A percentile compares a stretch with the other conserved stretches of the same genome.
Conservation (phyloP, 2,888 invertebrate genomes). For the Hemicrepidius hirtus region DNA sequence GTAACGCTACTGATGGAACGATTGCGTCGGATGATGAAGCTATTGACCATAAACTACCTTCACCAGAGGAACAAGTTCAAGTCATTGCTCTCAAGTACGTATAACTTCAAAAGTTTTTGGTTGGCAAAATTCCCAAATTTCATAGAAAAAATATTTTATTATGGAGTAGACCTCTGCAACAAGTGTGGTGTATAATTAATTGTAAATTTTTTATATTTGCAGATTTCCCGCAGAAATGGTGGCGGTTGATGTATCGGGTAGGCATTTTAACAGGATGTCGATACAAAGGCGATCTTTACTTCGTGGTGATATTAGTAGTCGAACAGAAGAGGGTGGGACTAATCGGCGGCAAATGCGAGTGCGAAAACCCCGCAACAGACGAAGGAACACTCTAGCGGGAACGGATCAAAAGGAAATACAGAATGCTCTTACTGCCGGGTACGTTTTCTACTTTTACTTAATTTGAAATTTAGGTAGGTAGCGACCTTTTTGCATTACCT, state of each 20-base stretch:
- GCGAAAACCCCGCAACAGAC: slow-evolving; percentile 85
- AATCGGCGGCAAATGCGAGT: slow-evolving; percentile 81
- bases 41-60: slow-evolving; percentile 89
- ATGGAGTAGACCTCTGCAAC: no score
- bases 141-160: background rate
- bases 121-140: background rate
- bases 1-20: slow-evolving; percentile 73
- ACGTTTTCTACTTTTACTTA: slow-evolving; percentile 72
- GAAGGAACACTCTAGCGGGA: slow-evolving; percentile 93
- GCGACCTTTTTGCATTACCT: background rate
- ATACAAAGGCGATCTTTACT: slow-evolving; percentile 87
- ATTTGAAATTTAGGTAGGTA: background rate
- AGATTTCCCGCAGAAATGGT: slow-evolving; percentile 93
- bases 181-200: no score
- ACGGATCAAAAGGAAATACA: slow-evolving; percentile 93
- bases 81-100: slow-evolving; percentile 87
- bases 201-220: slow-evolving; percentile 50
- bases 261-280: slow-evolving; percentile 92
- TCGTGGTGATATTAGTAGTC: slow-evolving; percentile 72
- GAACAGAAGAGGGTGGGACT: slow-evolving; percentile 60
- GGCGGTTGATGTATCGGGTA: slow-evolving; percentile 91
- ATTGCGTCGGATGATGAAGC: slow-evolving; percentile 79
- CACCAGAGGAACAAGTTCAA: slow-evolving; percentile 90
- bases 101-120: background rate
- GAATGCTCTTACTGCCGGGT: slow-evolving; percentile 87